phyloP scores from a whole-genome alignment of 37 sponge, comb jelly and placozoan species.

The Halisarca cf. caerulea region DNA sequence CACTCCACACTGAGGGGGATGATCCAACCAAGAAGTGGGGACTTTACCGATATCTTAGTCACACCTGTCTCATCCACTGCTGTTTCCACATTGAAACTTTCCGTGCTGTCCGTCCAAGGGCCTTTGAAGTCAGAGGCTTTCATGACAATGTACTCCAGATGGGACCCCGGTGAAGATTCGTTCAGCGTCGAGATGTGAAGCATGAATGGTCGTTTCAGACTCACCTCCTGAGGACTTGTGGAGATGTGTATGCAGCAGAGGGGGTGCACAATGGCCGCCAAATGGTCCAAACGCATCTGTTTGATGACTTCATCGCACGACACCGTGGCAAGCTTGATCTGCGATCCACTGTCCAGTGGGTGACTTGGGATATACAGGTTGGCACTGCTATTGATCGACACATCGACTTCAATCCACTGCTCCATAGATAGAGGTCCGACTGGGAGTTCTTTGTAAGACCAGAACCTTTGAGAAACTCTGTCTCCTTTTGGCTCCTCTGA shows the following conservation, averaged over 20 bases:
- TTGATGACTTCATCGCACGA: neutral
- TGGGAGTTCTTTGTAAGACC: neutral
- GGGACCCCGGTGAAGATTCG: neutral
- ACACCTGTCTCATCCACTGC: neutral
- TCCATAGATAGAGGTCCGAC: neutral
- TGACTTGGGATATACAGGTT: neutral
- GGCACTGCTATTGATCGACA: neutral
- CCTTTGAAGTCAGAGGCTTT: neutral
- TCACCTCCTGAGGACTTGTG: neutral
- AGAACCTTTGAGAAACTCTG: neutral
- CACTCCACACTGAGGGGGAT: neutral
- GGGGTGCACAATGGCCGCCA: neutral
- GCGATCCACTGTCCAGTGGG: neutral
- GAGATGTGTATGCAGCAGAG: neutral
- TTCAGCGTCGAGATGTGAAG: neutral
- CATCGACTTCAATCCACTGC: neutral
- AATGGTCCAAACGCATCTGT: neutral
- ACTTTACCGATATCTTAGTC: neutral
- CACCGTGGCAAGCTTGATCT: neutral
- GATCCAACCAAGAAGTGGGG: constrained; percentile 19
- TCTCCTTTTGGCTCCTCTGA: too few relatives aligned
- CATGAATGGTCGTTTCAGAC: neutral
- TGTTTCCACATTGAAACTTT: neutral
- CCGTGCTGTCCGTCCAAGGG: constrained; percentile 13
- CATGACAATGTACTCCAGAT: neutral